Base-by-base conservation (phyloP, 2,113 vertebrate genomes). In the Grantiella picta region DNA sequence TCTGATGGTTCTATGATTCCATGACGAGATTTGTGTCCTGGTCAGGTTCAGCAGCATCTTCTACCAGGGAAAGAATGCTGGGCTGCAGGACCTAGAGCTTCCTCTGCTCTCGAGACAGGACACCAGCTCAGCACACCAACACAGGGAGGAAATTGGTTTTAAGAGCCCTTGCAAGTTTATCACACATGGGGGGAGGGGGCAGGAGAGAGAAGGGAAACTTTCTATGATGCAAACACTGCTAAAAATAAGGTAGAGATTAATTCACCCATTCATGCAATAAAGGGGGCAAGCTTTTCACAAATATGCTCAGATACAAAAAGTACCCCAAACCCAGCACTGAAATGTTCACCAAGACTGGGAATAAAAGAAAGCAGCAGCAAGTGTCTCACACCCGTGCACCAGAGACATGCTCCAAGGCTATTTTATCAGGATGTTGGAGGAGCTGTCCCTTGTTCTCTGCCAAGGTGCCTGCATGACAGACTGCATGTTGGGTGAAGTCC, bases 321-420 rank as follows among this genome's bases (percentile, higher is more conserved):
- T n/a, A n/a, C 38, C 38, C 38, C 38, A 25, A n/a, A 12, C 1
- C 16, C 77, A 73, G 64, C n/a, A 16, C 1, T 36, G 23, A 19
- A 17, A 11, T 12, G 33, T 27, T 31, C 71, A 60, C 36, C 31
- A n/a, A 75, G 50, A 28, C 13, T 35, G 52, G 38, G 19, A 73
- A 5, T 3, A 57, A 50, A 44, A 33, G 36, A 28, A 76, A 76
- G 6, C 21, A 90, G 66, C 69, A 86, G 59, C n/a, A 24, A 7
- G 3, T 28, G n/a, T n/a, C n/a, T 79, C 33, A 27, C 33, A 21
- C 2, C 16, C 18, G 16, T 29, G 47, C 6, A 24, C 7, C 52
- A 5, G 12, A 59, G 23, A 6, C 27, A 14, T 0, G 1, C 11
- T 22, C 50, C 5, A 4, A 12, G 35, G 2, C 2, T 21, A 2